Evolutionary conservation across 2,888 invertebrate species (phyloP), one percentile per base, ranked within the genome.

Genomic region (Leptinotarsa juncta): DNA sequence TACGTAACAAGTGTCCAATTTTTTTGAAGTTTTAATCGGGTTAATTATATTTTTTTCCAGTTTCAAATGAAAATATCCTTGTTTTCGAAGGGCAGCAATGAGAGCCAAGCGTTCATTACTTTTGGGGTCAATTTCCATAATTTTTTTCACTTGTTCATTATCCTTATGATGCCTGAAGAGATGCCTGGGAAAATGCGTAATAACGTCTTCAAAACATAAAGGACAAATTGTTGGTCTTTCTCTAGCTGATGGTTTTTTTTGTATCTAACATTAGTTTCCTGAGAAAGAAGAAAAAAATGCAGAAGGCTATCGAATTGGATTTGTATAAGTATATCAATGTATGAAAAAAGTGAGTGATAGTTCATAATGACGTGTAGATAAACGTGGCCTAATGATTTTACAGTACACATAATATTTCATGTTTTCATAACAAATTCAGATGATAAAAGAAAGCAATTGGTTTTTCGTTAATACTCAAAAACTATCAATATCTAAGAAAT

Each of bases 171-270:
- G 26, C 16, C 60, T 26, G n/a, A 79, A 23, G 70, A 79, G 70
- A 70, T 79, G 78, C 53, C 77, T 75, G 1, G 74, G 20, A 50
- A 79, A 79, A 74, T 55, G 55, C 10, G 20, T 55, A n/a, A 18
- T 18, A n/a, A 55, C 55, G n/a, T 55, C 53, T n/a, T 55, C 32
- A 68, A 26, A 78, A 73, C 80, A 77, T 14, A 78, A 67, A 48
- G 80, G 76, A 49, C 78, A 80, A 16, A 78, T 72, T 7, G 76
- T 77, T 60, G 78, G 78, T 18, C 53, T 55, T 55, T 55, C 53
- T n/a, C 53, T 55, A 18, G 53, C 53, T 10, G 53, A 16, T 3
- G 18, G n/a, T 10, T 16, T n/a, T 18, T 55, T 10, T 10, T 10
- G 10, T 55, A 20, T 55, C 18, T 55, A 3, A 16, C 16, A 16